Conservation (phyloP, 2,797 vertebrate species). For the Coluber constrictor region DNA sequence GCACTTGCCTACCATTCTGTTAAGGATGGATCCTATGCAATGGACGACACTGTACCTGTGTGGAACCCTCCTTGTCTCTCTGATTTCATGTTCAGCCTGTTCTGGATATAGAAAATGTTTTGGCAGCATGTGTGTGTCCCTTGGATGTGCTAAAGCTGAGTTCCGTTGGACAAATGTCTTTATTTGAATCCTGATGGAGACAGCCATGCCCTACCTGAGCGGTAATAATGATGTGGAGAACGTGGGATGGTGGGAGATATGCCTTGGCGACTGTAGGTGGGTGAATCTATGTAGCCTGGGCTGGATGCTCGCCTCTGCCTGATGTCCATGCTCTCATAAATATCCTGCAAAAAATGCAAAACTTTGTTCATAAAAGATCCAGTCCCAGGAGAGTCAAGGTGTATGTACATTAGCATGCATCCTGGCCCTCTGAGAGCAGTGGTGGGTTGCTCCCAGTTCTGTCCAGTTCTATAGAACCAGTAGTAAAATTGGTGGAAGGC, state of each 20-base stretch:
- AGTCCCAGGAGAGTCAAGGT: accelerated
- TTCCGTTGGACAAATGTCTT: background rate
- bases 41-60: background rate
- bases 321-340: conserved; percentile 86
- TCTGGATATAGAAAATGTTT: background rate
- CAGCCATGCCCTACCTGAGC: conserved; percentile 77
- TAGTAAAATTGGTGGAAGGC: no score
- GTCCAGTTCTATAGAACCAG: no score
- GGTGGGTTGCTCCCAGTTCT: no score
- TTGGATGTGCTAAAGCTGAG: background rate
- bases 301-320: conserved; percentile 88
- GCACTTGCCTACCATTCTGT: background rate
- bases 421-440: background rate
- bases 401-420: no score
- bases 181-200: background rate
- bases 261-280: conserved; percentile 85
- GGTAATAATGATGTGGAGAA: conserved; percentile 89
- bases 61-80: background rate
- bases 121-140: accelerated
- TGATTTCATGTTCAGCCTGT: background rate
- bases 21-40: background rate
- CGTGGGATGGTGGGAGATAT: conserved; percentile 88
- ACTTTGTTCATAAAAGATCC: background rate
- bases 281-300: conserved; percentile 90
- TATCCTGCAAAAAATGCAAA: conserved; percentile 74